A percentile compares a stretch with the other conserved stretches of the same genome.
These are phyloP conservation scores for Gryllus bimaculatus DNA, from an alignment of 1,140 invertebrate species.

Conservation along the genomic window DNA sequence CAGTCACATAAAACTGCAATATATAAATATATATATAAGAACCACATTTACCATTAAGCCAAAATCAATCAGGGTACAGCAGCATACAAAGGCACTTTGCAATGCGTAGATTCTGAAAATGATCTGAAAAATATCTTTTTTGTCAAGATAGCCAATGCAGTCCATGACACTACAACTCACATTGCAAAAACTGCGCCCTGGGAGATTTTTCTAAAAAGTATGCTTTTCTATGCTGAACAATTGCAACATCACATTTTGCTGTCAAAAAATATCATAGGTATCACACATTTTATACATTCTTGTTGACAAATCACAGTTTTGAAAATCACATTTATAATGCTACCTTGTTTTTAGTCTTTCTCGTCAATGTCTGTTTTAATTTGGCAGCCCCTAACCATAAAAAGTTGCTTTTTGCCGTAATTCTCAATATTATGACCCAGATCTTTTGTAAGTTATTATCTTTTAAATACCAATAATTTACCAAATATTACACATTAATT, in stretches of 20 bases:
- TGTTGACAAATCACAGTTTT: not conserved
- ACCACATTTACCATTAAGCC: not conserved
- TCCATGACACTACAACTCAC: not conserved
- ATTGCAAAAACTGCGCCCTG: not conserved
- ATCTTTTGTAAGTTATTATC: no score
- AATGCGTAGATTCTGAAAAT: not conserved
- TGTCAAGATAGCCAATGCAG: not conserved
- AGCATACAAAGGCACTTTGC: not conserved
- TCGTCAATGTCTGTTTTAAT: not conserved
- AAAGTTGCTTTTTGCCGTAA: no score
- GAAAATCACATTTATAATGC: not conserved
- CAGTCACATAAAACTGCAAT: slow-evolving; percentile 4
- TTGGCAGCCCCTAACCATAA: no score
- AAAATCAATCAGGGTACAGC: slow-evolving; percentile 4
- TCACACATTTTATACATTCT: not conserved
- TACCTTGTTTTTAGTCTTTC: not conserved
- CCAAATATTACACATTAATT: no score
- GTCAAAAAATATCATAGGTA: not conserved
- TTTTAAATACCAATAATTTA: no score
- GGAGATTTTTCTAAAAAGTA: slow-evolving; percentile 5
- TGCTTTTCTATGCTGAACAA: not conserved
- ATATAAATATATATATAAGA: slow-evolving; percentile 6
- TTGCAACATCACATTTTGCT: not conserved
- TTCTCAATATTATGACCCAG: no score
- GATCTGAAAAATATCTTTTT: slow-evolving; percentile 2